Evolutionary conservation across 1,140 invertebrate species (phyloP).

Genomic region (Drosophila persimilis): DNA sequence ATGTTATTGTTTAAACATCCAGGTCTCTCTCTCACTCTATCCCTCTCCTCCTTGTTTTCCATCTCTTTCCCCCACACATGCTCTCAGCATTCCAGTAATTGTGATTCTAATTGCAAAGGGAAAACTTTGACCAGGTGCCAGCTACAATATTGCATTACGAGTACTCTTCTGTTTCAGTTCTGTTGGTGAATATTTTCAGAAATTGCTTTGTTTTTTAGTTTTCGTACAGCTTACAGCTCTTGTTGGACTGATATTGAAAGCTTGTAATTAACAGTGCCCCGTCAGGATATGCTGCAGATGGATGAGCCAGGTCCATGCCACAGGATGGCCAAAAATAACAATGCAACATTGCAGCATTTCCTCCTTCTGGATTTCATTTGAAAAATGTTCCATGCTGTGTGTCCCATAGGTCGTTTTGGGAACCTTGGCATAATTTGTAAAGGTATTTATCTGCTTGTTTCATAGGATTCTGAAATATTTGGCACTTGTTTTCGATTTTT

Average conservation of each 20-base stretch:
- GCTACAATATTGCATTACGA: constrained; percentile 37
- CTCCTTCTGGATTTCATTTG: no score
- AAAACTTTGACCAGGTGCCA: constrained; percentile 15
- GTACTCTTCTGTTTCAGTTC: constrained; percentile 17
- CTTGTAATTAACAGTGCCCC: constrained; percentile 3
- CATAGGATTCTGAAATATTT: no score
- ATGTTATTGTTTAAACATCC: constrained; percentile 51
- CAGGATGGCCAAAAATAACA: neutral
- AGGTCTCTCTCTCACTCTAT: neutral
- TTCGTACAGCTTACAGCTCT: neutral
- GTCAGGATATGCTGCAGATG: neutral
- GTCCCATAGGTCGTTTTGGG: no score
- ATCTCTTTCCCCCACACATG: neutral
- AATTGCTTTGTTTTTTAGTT: constrained; percentile 7
- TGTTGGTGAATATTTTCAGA: constrained; percentile 1
- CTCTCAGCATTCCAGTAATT: constrained; percentile 22
- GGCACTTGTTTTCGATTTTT: neutral
- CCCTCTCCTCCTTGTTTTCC: neutral
- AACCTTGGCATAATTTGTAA: no score
- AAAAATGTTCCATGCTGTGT: no score
- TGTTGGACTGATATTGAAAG: constrained; percentile 11
- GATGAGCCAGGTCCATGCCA: neutral
- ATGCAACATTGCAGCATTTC: neutral
- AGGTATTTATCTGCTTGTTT: no score
- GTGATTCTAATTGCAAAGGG: constrained; percentile 48